Evolutionary conservation across 2,113 vertebrate genomes (phyloP).

Genomic region (Rhabdornis inornatus): DNA sequence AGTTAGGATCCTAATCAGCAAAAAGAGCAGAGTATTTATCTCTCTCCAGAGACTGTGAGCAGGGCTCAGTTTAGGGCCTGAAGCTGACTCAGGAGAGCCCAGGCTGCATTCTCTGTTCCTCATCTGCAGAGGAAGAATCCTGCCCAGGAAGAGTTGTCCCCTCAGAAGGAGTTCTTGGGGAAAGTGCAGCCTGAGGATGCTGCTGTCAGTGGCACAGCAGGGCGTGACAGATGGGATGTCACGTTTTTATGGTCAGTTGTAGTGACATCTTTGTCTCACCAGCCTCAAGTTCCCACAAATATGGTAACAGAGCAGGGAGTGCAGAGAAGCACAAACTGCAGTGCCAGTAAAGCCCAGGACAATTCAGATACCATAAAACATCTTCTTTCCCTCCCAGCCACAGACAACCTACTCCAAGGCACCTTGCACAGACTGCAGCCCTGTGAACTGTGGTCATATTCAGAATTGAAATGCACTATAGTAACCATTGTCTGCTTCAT

Average conservation of each 20-base stretch:
- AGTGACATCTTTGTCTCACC: neutral
- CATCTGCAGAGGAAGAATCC: neutral
- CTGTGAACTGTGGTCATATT: neutral
- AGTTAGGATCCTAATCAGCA: neutral
- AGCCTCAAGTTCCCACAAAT: neutral
- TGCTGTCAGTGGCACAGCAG: neutral
- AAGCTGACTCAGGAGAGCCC: neutral
- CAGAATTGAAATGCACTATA: neutral
- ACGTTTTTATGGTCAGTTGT: fast-evolving
- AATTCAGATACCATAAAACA: neutral
- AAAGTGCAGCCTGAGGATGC: neutral
- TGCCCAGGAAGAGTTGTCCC: neutral
- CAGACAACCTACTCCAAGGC: neutral
- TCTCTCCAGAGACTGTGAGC: neutral
- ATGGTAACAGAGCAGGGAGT: neutral
- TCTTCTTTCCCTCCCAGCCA: neutral
- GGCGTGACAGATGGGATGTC: no score
- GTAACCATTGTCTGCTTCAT: neutral
- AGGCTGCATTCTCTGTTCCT: neutral
- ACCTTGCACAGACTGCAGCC: neutral
- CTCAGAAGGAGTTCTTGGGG: neutral
- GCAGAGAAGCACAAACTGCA: neutral
- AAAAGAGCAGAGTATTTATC: neutral
- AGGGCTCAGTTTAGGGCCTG: neutral
- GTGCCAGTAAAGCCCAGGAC: neutral